phyloP scores from a whole-genome alignment of 2,113 vertebrate genomes.

The Phyllopteryx taeniolatus region DNA sequence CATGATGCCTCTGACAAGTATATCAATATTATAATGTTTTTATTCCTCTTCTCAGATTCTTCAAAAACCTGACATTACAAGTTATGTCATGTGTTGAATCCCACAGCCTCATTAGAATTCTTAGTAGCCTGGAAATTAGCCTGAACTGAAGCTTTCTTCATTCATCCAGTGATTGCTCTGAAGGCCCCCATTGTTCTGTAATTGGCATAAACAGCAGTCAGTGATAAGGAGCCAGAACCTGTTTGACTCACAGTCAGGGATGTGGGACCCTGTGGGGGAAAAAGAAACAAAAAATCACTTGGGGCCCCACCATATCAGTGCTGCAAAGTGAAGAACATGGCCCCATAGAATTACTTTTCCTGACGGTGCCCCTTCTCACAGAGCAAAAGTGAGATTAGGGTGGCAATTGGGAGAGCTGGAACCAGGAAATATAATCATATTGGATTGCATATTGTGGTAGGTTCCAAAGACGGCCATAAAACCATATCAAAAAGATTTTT shows the following conservation, averaged over 20 bases:
- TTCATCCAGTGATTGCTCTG: constrained; percentile 11
- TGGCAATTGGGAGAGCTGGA: not conserved
- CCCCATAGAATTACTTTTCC: not conserved
- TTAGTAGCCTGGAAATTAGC: constrained; percentile 7
- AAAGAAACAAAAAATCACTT: too few species aligned
- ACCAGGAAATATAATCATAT: not conserved
- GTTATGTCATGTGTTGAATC: not conserved
- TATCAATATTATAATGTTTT: not conserved
- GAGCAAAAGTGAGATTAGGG: not conserved
- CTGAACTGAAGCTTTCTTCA: constrained; percentile 3
- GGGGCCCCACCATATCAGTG: not conserved
- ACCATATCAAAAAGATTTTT: too few species aligned
- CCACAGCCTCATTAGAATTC: constrained; percentile 5
- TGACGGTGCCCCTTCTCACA: not conserved
- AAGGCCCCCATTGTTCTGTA: constrained; percentile 8
- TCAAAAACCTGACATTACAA: not conserved
- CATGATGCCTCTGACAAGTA: constrained; percentile 7
- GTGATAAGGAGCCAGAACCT: not conserved
- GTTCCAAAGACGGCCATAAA: too few species aligned
- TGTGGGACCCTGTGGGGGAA: not conserved
- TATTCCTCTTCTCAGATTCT: not conserved
- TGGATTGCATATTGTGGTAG: not conserved
- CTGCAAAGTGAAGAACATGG: not conserved
- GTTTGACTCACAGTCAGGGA: not conserved
- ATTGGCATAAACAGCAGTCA: constrained; percentile 4